Conservation (phyloP, 2,888 invertebrate species). For the Metellina segmentata region DNA sequence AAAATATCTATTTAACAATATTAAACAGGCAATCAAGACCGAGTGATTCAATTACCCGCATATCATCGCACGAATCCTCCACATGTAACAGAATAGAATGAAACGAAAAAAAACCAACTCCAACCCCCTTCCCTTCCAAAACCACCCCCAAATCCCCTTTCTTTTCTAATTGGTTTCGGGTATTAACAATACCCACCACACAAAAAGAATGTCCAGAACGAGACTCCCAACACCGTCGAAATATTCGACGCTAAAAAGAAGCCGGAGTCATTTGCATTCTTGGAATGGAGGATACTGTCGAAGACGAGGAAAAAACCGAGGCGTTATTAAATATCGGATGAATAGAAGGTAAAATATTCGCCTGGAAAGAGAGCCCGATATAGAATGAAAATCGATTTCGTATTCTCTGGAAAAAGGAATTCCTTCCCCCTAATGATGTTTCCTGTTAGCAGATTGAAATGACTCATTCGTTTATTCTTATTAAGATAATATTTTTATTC, state of each 20-base stretch:
- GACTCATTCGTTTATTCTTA: slow-evolving; percentile 44
- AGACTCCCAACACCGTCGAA: neutral
- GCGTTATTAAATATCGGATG: slow-evolving; percentile 6
- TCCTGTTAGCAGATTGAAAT: slow-evolving; percentile 39
- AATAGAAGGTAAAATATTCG: neutral
- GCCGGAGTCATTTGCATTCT: neutral
- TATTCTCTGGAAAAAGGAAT: slow-evolving; percentile 3
- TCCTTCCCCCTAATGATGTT: slow-evolving; percentile 43
- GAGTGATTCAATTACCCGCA: neutral
- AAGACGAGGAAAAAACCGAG: neutral
- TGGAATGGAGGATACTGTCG: neutral
- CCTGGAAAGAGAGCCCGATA: neutral
- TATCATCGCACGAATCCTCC: neutral
- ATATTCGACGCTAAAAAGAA: neutral
- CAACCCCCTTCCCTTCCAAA: too few species aligned
- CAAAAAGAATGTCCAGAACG: neutral
- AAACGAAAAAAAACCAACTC: too few species aligned
- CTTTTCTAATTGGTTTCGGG: neutral
- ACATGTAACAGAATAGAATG: too few species aligned
- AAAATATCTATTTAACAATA: neutral
- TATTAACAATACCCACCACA: neutral
- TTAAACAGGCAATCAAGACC: neutral
- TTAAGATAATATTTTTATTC: slow-evolving; percentile 43
- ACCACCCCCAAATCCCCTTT: neutral
- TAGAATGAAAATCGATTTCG: slow-evolving; percentile 38